phyloP scores from a whole-genome alignment of 2,113 vertebrate species.

The Carollia perspicillata region DNA sequence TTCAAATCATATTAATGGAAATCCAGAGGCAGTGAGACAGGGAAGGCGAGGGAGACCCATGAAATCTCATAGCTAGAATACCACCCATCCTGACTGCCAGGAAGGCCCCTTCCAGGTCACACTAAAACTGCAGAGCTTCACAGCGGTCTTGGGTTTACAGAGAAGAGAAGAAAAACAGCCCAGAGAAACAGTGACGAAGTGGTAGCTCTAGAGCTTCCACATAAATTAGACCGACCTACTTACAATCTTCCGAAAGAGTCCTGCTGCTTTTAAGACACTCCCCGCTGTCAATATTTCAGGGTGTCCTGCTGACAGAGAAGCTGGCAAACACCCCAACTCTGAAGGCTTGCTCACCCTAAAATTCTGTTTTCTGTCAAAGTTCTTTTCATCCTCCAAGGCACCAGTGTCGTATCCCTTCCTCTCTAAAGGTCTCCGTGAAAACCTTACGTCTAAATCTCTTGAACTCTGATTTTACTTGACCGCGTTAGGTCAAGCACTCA shows the following conservation, averaged over 20 bases:
- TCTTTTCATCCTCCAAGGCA: not conserved
- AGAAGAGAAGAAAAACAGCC: not conserved
- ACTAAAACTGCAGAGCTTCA: not conserved
- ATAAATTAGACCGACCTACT: not conserved
- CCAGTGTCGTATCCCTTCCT: not conserved
- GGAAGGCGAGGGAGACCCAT: not conserved
- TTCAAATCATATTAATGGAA: not conserved
- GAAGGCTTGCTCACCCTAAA: not conserved
- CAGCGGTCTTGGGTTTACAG: not conserved
- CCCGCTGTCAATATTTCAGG: not conserved
- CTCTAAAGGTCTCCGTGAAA: not conserved
- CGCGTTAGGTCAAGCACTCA: not conserved
- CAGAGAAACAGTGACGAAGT: not conserved
- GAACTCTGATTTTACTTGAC: not conserved
- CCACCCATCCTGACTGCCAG: not conserved
- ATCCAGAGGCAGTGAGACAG: not conserved
- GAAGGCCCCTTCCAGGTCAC: not conserved
- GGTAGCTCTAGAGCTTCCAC: not conserved
- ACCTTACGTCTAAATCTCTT: not conserved
- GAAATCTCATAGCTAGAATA: not conserved
- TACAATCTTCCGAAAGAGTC: not conserved
- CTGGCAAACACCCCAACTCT: not conserved
- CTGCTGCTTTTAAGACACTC: not conserved
- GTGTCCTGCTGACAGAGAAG: not conserved
- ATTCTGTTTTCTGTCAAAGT: not conserved